Evolutionary conservation across 2,888 invertebrate genomes (phyloP).

Genomic region (Pyrocoelia pectoralis): DNA sequence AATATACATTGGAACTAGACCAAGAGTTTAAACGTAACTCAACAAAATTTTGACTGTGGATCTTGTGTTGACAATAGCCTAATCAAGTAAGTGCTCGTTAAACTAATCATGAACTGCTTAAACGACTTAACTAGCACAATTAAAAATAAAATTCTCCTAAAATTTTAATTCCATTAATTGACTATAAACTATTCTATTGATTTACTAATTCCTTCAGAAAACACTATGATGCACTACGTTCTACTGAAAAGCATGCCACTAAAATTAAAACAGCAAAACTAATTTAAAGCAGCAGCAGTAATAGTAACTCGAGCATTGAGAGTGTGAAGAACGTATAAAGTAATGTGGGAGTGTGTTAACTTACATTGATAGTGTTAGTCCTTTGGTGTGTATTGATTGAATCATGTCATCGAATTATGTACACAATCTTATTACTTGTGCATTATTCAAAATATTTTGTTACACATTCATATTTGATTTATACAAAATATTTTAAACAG

Average conservation of each 20-base stretch:
- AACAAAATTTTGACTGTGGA: no score
- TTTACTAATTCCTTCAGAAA: slow-evolving; percentile 20
- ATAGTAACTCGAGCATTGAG: slow-evolving; percentile 35
- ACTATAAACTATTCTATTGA: no score
- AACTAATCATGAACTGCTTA: no score
- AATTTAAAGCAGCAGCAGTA: slow-evolving; percentile 26
- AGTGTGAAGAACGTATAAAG: slow-evolving; percentile 39
- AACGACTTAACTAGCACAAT: no score
- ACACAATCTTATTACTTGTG: slow-evolving; percentile 27
- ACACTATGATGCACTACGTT: slow-evolving; percentile 24
- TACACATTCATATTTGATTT: neutral
- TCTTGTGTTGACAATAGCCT: no score
- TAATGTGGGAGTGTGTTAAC: slow-evolving; percentile 55
- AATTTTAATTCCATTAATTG: no score
- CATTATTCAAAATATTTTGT: slow-evolving; percentile 25
- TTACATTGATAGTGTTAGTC: slow-evolving; percentile 58
- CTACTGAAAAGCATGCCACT: slow-evolving; percentile 27
- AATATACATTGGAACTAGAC: no score
- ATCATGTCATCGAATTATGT: slow-evolving; percentile 36
- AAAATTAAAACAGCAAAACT: slow-evolving; percentile 24
- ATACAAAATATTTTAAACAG: slow-evolving; percentile 21
- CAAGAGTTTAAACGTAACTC: no score
- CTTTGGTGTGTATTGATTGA: slow-evolving; percentile 42
- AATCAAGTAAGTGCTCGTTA: no score
- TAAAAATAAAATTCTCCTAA: no score